Evolutionary conservation across 2,113 vertebrate genomes (phyloP), one percentile per base, ranked within the genome.

Genomic region (Oncorhynchus kisutch): DNA sequence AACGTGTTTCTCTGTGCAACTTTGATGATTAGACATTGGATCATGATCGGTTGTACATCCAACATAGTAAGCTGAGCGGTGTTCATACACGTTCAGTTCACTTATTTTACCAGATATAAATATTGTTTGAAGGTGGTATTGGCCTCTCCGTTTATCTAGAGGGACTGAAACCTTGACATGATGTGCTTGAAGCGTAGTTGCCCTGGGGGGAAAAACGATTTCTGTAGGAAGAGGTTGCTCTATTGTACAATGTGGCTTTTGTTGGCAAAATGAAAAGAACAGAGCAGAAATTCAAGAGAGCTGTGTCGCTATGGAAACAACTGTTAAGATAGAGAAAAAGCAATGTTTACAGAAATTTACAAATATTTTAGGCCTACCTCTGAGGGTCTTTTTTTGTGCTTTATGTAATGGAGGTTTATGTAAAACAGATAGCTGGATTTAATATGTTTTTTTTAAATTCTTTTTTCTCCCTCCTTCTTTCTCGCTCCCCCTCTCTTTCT

Each of bases 261-360:
- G 89, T 91, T 92, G 90, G 89, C 86, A 89, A 85, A 89, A 87
- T 90, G 88, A 91, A 90, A 91, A 90, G 91, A 90, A 87, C 76
- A 72, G 76, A 90, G 87, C 86, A 88, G 90, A 88, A 90, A 92
- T 92, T 91, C 89, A 86, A 90, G 87, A 87, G 92, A 90, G 91
- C 89, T 74, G 79, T 82, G 92, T 94, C 88, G 91, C 92, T 92
- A 93, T 94, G 93, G 93, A 92, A 94, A 94, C 93, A 89, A 90
- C 88, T 87, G 90, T 86, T 88, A 88, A 87, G 81, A 81, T 74
- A 80, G 80, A 78, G 74, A 86, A 79, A 82, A 79, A 83, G 71
- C 34, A 77, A 88, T 86, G 81, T 89, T 91, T 89, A 86, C 81
- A 87, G 79, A 89, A 85, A 88, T 86, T 76, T 87, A 88, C 83